A percentile compares a stretch with the other conserved stretches of the same genome.
Evolutionary conservation across 2,113 vertebrate genomes (phyloP).

Genomic region (Amphilophus citrinellus): DNA sequence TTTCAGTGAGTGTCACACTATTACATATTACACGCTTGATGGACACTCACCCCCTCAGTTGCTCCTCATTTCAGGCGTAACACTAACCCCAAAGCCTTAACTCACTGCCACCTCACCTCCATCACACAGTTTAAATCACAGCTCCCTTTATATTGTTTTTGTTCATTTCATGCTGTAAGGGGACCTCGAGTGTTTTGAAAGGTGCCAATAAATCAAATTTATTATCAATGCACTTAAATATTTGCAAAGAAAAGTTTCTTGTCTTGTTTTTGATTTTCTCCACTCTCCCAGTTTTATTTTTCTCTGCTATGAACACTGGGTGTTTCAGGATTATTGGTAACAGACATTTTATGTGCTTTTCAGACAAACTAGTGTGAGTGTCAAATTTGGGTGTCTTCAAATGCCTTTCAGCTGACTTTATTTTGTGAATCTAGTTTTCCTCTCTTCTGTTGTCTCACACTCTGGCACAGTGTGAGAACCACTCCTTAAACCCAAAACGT

Average conservation of each 20-base stretch:
- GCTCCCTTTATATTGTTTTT: not conserved
- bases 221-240: not conserved
- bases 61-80: not conserved
- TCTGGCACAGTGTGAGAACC: not conserved
- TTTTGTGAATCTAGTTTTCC: not conserved
- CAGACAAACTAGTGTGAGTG: not conserved
- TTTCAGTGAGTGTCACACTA: not conserved
- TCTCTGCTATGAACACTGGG: too few species aligned
- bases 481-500: not conserved
- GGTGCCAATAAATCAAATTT: not conserved
- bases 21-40: not conserved
- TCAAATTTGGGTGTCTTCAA: not conserved
- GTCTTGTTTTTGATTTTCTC: not conserved
- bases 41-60: not conserved
- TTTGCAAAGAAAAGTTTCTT: not conserved
- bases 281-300: not conserved
- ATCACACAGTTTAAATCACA: not conserved
- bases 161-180: not conserved
- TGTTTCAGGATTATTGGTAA: not conserved
- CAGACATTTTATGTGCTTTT: not conserved
- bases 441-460: not conserved
- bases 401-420: fast-evolving
- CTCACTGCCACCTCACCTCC: too few species aligned
- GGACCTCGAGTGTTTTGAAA: not conserved
- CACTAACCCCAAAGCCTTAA: not conserved